A percentile compares a stretch with the other conserved stretches of the same genome.
These are phyloP conservation scores for Moxostoma hubbsi DNA, from an alignment of 2,797 vertebrate species.

Conservation along the genomic window DNA sequence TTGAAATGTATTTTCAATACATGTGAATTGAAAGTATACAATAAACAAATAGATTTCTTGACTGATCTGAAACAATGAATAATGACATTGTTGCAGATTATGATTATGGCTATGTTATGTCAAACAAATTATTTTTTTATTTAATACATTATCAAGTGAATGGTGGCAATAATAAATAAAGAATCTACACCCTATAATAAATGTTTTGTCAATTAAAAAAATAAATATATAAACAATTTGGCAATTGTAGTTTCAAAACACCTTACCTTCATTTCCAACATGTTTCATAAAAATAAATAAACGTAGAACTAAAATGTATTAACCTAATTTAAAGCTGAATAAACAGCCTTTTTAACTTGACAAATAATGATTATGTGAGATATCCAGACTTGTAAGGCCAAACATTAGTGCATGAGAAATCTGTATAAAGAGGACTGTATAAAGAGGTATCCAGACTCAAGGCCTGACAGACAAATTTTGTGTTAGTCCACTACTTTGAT, in stretches of 20 bases:
- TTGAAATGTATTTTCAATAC: background rate
- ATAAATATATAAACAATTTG: background rate
- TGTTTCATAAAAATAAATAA: background rate
- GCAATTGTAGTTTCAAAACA: slow-evolving; percentile 30
- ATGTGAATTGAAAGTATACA: background rate
- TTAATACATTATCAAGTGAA: slow-evolving; percentile 21
- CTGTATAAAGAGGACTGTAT: background rate
- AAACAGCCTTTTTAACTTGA: background rate
- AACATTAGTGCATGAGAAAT: background rate
- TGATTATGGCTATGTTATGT: slow-evolving; percentile 3
- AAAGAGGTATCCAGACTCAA: slow-evolving; percentile 1
- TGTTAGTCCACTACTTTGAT: slow-evolving; percentile 91
- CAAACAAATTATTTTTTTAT: background rate
- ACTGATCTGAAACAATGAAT: background rate
- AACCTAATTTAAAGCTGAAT: slow-evolving; percentile 11
- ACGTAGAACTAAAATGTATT: slow-evolving; percentile 1
- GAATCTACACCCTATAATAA: slow-evolving; percentile 27
- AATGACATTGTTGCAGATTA: background rate
- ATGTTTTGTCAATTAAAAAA: slow-evolving; percentile 38
- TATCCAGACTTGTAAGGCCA: background rate
- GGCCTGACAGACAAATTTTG: slow-evolving; percentile 7
- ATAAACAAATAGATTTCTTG: background rate
- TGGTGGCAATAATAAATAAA: slow-evolving; percentile 15
- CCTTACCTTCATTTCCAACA: background rate
- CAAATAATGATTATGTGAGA: background rate